These are phyloP conservation scores for Eudemis profundana DNA, from an alignment of 2,888 invertebrate species.

Conservation along the genomic window DNA sequence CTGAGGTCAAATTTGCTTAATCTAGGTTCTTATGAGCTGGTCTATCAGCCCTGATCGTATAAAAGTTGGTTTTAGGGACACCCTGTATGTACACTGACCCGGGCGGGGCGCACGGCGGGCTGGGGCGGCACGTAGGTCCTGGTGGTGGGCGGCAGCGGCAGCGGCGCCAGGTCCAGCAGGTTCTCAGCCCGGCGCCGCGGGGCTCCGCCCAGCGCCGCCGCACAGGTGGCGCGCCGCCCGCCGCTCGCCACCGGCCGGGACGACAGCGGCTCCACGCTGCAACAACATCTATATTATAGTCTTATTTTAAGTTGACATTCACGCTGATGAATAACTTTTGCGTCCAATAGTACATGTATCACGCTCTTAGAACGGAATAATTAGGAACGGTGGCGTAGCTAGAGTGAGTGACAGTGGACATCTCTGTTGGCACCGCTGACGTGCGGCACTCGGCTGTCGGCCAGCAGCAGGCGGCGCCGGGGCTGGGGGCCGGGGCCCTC, in stretches of 20 bases:
- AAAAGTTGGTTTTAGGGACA: too few relatives aligned
- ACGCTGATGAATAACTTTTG: too few relatives aligned
- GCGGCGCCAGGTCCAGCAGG: conserved; percentile 89
- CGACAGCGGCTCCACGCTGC: conserved; percentile 65
- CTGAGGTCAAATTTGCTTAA: too few relatives aligned
- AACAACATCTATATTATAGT: conserved; percentile 45
- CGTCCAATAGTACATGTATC: too few relatives aligned
- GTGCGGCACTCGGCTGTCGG: conserved; percentile 9
- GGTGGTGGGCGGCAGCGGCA: conserved; percentile 91
- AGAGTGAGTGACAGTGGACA: too few relatives aligned
- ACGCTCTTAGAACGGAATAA: too few relatives aligned
- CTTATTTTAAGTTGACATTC: too few relatives aligned
- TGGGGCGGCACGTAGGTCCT: conserved; percentile 87
- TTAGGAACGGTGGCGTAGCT: too few relatives aligned
- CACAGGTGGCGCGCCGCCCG: conserved; percentile 87
- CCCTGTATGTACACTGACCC: neutral
- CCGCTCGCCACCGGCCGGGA: conserved; percentile 88
- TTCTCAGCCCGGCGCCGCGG: conserved; percentile 86
- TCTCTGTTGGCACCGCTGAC: neutral
- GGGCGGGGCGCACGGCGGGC: conserved; percentile 43
- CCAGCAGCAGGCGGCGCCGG: conserved; percentile 4
- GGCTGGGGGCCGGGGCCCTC: neutral
- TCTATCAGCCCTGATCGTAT: too few relatives aligned
- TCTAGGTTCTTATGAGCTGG: too few relatives aligned
- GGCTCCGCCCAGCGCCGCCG: conserved; percentile 83